Evolutionary conservation across 1,140 invertebrate species (phyloP).

Genomic region (Acromyrmex echinatior): DNA sequence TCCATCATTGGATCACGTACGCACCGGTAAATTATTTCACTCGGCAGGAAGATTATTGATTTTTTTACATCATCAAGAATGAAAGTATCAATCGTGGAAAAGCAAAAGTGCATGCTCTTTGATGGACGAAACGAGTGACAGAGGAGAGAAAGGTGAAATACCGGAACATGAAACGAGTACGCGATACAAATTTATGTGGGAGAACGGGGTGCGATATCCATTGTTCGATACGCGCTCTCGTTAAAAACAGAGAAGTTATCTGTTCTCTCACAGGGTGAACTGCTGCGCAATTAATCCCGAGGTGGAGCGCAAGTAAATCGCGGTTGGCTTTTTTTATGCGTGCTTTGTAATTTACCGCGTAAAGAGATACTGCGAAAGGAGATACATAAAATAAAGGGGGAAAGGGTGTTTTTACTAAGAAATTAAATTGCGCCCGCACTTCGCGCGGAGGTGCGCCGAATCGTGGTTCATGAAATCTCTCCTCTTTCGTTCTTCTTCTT

Average conservation of each 20-base stretch:
- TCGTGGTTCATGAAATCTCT: constrained; percentile 15
- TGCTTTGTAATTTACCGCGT: constrained; percentile 44
- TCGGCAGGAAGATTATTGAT: constrained; percentile 28
- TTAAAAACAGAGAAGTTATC: constrained; percentile 46
- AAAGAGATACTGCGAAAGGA: constrained; percentile 44
- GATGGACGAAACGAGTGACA: background rate
- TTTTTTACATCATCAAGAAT: constrained; percentile 38
- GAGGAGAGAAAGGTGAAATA: background rate
- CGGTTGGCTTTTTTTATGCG: background rate
- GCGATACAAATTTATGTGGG: constrained; percentile 40
- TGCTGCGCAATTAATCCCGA: constrained; percentile 42
- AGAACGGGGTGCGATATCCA: constrained; percentile 10
- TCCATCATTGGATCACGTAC: constrained; percentile 11
- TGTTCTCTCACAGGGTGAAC: constrained; percentile 26
- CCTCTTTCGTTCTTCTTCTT: background rate
- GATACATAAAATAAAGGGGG: constrained; percentile 36
- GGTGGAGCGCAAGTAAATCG: constrained; percentile 48
- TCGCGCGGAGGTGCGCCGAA: constrained; percentile 4
- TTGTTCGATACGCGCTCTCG: constrained; percentile 41
- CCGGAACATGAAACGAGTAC: background rate
- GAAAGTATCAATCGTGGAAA: constrained; percentile 32
- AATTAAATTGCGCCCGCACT: constrained; percentile 53
- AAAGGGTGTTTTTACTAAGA: constrained; percentile 39
- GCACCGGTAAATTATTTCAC: constrained; percentile 6
- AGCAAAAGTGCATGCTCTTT: background rate